Percentiles rank a stretch among this genome's conserved stretches.
Conservation (phyloP, 2,888 invertebrate genomes). For the Morpho achilles region DNA sequence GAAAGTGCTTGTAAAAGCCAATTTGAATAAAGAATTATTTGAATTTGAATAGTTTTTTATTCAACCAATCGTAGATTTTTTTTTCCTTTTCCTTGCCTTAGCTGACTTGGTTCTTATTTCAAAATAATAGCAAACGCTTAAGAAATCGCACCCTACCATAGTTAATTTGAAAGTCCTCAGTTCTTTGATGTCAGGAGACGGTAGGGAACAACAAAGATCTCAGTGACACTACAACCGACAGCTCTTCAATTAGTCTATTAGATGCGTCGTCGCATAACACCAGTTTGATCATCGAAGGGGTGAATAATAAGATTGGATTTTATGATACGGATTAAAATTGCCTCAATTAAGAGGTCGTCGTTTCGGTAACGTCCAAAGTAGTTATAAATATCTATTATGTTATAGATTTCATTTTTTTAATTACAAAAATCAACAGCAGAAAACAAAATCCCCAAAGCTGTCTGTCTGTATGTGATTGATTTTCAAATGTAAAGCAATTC, state of each 20-base stretch:
- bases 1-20: no score
- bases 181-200: constrained; percentile 12
- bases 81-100: no score
- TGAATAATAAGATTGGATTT: constrained; percentile 39
- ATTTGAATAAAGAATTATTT: no score
- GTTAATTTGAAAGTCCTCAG: constrained; percentile 6
- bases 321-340: constrained; percentile 4
- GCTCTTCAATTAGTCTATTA: constrained; percentile 56
- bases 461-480: no score
- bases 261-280: constrained; percentile 40
- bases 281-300: constrained; percentile 49
- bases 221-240: constrained; percentile 20
- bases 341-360: constrained; percentile 8
- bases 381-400: no score
- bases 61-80: no score
- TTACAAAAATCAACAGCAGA: no score
- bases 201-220: constrained; percentile 21
- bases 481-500: no score
- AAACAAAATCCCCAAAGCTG: no score
- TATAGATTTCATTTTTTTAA: no score
- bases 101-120: no score
- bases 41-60: no score
- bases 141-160: neutral
- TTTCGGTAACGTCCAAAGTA: neutral
- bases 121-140: neutral